phyloP scores from a whole-genome alignment of 1,140 invertebrate species.

The Sesamia nonagrioides region DNA sequence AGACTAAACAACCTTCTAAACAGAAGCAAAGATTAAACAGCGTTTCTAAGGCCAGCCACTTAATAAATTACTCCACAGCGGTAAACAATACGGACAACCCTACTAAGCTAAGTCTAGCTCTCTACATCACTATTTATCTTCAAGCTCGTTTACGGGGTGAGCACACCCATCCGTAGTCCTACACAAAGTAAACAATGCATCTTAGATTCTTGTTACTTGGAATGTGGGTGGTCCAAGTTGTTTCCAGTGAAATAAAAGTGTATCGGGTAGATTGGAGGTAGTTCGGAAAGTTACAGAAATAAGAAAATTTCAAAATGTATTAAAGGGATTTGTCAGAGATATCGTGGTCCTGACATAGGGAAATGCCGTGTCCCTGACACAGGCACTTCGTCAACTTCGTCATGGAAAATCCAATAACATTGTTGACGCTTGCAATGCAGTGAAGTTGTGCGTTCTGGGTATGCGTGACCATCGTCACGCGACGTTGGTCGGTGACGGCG shows the following conservation, averaged over 20 bases:
- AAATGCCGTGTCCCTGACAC: too few relatives aligned
- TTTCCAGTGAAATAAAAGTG: background rate
- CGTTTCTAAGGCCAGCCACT: background rate
- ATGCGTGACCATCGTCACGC: too few relatives aligned
- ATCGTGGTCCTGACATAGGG: too few relatives aligned
- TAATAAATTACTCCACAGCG: constrained; percentile 1
- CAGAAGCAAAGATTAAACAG: background rate
- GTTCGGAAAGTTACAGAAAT: too few relatives aligned
- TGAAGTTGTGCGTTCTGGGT: too few relatives aligned
- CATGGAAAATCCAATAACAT: too few relatives aligned
- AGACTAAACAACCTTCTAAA: background rate
- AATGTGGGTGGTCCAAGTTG: background rate
- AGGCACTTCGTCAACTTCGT: too few relatives aligned
- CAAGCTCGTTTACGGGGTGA: background rate
- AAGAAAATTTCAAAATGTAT: too few relatives aligned
- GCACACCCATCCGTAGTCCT: background rate
- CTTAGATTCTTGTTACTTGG: background rate
- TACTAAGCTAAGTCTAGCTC: background rate
- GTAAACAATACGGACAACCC: background rate
- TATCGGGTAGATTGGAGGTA: too few relatives aligned
- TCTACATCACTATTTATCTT: constrained; percentile 29
- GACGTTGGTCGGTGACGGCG: too few relatives aligned
- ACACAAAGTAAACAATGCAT: background rate
- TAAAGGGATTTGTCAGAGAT: too few relatives aligned
- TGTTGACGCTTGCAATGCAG: too few relatives aligned